Percentiles rank a stretch among this genome's conserved stretches.
phyloP scores from a whole-genome alignment of 1,140 invertebrate species.

The Anagrus nilaparvatae region DNA sequence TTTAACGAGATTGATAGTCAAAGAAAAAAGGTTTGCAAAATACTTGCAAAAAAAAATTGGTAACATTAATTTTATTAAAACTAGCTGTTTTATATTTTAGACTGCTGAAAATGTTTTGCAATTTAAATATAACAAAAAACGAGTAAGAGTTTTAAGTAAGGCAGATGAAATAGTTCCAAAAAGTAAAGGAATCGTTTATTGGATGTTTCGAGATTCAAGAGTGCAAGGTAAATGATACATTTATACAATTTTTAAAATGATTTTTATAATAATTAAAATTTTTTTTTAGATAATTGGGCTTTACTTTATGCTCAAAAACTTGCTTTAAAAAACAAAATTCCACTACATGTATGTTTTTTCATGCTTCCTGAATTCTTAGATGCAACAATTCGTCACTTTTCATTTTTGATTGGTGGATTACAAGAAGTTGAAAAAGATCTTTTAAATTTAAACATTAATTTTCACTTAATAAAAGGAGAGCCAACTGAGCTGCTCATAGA shows the following conservation, averaged over 20 bases:
- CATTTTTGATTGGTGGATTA: conserved; percentile 67
- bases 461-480: conserved; percentile 67
- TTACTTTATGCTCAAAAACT: conserved; percentile 79
- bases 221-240: conserved; percentile 56
- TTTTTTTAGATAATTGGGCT: conserved; percentile 80
- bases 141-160: conserved; percentile 58
- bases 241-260: conserved; percentile 1
- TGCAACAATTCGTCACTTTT: conserved; percentile 73
- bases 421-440: conserved; percentile 66
- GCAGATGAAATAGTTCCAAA: conserved; percentile 54
- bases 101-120: conserved; percentile 50
- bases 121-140: conserved; percentile 72
- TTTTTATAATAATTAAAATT: too few relatives aligned
- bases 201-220: conserved; percentile 81
- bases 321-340: conserved; percentile 70
- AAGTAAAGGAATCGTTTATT: conserved; percentile 65
- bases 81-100: too few relatives aligned
- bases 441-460: conserved; percentile 61
- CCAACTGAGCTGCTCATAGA: conserved; percentile 59
- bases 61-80: too few relatives aligned
- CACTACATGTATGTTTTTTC: conserved; percentile 78
- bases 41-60: too few relatives aligned
- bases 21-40: conserved; percentile 19
- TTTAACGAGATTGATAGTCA: conserved; percentile 14
- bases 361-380: conserved; percentile 70